Evolutionary conservation across 2,797 vertebrate genomes (phyloP).

Genomic region (Typhlichthys subterraneus): DNA sequence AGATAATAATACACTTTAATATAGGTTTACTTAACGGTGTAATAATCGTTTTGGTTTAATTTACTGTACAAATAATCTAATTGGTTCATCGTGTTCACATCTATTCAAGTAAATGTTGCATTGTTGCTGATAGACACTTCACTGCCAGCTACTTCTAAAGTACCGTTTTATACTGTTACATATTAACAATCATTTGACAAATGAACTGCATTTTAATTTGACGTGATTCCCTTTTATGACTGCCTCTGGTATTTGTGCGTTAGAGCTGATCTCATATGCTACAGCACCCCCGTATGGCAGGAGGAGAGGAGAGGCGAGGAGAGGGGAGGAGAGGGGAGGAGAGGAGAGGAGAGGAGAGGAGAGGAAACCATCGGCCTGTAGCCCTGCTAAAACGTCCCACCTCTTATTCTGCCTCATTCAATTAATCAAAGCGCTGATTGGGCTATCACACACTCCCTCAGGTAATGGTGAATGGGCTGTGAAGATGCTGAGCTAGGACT

Average conservation of each 20-base stretch:
- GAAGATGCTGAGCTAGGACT: conserved; percentile 25
- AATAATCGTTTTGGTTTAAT: too few relatives aligned
- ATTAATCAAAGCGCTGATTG: conserved; percentile 53
- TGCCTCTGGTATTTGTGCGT: conserved; percentile 8
- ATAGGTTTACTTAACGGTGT: too few relatives aligned
- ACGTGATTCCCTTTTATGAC: too few relatives aligned
- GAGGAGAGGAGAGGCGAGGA: background rate
- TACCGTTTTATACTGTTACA: too few relatives aligned
- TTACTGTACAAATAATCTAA: too few relatives aligned
- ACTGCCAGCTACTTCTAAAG: too few relatives aligned
- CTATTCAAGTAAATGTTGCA: too few relatives aligned
- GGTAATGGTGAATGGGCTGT: conserved; percentile 40
- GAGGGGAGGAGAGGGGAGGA: conserved; percentile 11
- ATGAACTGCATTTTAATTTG: too few relatives aligned
- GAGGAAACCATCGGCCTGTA: conserved; percentile 19
- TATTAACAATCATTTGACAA: too few relatives aligned
- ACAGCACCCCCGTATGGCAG: conserved; percentile 50
- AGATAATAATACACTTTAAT: too few relatives aligned
- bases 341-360: conserved; percentile 10
- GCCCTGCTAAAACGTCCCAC: conserved; percentile 34
- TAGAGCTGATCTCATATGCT: conserved; percentile 30
- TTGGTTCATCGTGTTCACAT: too few relatives aligned
- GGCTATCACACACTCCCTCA: conserved; percentile 34
- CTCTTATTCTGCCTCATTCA: conserved; percentile 47
- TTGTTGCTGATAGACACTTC: too few relatives aligned